Evolutionary conservation across 2,888 invertebrate species (phyloP), one percentile per base, ranked within the genome.

Genomic region (Sinotaia quadrata): DNA sequence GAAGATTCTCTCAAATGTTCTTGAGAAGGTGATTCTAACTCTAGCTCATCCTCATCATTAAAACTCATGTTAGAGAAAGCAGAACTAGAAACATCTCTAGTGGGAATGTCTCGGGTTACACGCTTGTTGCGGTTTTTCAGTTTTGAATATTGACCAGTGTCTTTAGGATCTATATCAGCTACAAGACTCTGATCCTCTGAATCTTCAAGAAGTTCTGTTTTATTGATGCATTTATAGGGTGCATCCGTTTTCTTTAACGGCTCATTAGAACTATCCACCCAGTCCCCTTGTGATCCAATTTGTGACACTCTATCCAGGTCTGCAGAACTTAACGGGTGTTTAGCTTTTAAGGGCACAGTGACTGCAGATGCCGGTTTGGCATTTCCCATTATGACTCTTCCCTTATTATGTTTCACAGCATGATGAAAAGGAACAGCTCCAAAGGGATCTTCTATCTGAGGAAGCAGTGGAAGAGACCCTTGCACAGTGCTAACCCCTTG

Each of bases 21-120:
- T 41, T 65, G 58, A 31, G 72, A 67, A 31, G 68, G 70, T 15
- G 67, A 66, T 27, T 65, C 72, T 18, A 58, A 41, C 21, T 63
- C 62, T 29, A 54, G 56, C 18, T 81, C 81, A 34, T 82, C 81
- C 60, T 82, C 81, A 75, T 84, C 83, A 74, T 83, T 81, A 68
- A 82, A 84, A 72, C 84, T 84, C 84, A 84, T 84, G 63, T 84
- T 84, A 37, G 84, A 79, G 71, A 84, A 84, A 18, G 80, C 84
- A 37, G 82, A 77, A 56, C 75, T 78, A 67, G 79, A 76, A 49
- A 82, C 80, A 56, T 82, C 78, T 31, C 74, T 68, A 49, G 34
- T 62, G 15, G 71, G 57, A 37, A 41, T 67, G 41, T 63, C 65
- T 27, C 71, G 49, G 37, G 62, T 68, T 31, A 59, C 36, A 7